These are phyloP conservation scores for Prolemur simus DNA, from an alignment of 2,113 vertebrate species.

Conservation along the genomic window DNA sequence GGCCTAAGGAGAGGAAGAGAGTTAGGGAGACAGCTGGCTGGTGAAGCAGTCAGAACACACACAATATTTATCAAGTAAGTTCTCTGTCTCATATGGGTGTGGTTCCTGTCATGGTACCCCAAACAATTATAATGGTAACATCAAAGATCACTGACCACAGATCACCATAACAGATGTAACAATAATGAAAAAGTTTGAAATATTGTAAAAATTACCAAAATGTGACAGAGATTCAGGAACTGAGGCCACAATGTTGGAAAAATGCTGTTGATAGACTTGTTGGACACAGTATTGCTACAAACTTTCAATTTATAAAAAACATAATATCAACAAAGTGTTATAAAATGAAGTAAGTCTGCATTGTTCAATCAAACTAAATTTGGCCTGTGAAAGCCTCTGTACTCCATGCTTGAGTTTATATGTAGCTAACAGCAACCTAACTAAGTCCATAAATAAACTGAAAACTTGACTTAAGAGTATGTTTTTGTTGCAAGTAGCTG, in stretches of 20 bases:
- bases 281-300: neutral
- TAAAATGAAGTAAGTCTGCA: neutral
- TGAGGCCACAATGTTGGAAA: neutral
- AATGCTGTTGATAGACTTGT: neutral
- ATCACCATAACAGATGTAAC: neutral
- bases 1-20: neutral
- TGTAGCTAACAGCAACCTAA: neutral
- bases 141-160: neutral
- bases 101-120: neutral
- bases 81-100: neutral
- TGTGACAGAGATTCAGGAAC: neutral
- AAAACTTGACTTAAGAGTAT: neutral
- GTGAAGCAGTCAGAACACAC: neutral
- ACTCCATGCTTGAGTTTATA: neutral
- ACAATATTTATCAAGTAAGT: neutral
- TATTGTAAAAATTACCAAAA: neutral
- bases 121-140: neutral
- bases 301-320: neutral
- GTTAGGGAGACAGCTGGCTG: neutral
- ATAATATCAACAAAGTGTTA: neutral
- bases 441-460: neutral
- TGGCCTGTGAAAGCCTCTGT: neutral
- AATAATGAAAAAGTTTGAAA: neutral
- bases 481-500: neutral
- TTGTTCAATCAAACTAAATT: neutral